Percentiles rank a stretch among this genome's conserved stretches.
Evolutionary conservation across 30 jellyfish, hydroid and myxozoan species (phyloP).

Genomic region (Hydractinia symbiolongicarpus): DNA sequence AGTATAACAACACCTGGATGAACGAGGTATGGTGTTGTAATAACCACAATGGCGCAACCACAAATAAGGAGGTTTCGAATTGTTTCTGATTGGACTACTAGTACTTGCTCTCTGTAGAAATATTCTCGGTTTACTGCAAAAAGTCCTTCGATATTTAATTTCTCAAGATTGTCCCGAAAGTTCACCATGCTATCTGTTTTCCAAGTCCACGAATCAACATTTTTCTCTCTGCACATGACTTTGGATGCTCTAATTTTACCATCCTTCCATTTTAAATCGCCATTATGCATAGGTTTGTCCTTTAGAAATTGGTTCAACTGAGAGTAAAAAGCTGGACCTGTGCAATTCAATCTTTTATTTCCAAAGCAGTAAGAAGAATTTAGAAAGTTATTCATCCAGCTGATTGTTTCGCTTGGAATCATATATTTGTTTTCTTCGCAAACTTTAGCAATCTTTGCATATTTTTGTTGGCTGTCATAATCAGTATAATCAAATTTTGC

Average conservation of each 20-base stretch:
- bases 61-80: neutral
- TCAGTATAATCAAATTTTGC: slow-evolving; percentile 13
- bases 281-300: slow-evolving; percentile 1
- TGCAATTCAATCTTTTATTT: neutral
- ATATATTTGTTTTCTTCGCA: neutral
- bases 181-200: slow-evolving; percentile 15
- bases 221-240: neutral
- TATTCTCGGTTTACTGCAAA: neutral
- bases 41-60: slow-evolving; percentile 1
- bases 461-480: neutral
- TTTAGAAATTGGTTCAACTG: neutral
- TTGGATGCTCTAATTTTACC: slow-evolving; percentile 8
- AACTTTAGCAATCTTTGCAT: neutral
- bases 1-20: slow-evolving; percentile 25
- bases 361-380: neutral
- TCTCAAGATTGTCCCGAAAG: neutral
- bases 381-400: slow-evolving; percentile 19
- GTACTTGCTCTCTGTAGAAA: slow-evolving; percentile 22
- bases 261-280: neutral
- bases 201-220: neutral
- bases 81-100: slow-evolving; percentile 9
- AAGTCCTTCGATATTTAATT: neutral
- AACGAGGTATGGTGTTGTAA: slow-evolving; percentile 26
- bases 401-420: neutral
- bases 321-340: neutral